Base-by-base conservation (phyloP, 53 echinoderm and acorn worm species). In the Arbacia lixula region DNA sequence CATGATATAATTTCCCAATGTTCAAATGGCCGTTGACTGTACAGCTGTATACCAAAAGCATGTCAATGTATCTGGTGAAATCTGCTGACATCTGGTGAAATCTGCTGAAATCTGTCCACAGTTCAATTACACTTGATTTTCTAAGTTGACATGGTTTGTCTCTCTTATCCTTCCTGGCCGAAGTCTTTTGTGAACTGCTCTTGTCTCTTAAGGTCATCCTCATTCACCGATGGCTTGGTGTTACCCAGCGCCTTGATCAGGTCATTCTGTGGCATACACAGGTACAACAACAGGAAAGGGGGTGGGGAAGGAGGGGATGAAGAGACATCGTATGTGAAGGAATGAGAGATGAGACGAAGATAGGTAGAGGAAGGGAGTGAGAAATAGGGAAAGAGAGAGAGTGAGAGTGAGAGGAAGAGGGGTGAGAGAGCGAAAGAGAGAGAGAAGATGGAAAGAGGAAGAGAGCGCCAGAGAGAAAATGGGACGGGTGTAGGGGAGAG, bases 191-290 rank as follows among this genome's bases (percentile, higher is more conserved):
- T 92, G 76, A 99, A 99, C 76, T 99, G 76, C 67, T 81, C 83
- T 36, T 88, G 84, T 34, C 76, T 92, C 12, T 82, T 46, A 46
- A 99, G 66, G 71, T 99, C 99, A n/a, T 63, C 93, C 28, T 85
- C 72, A n/a, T 95, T 95, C 31, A 99, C 99, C 25, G 99, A 95
- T 32, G 99, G 99, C 71, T 88, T 92, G 40, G 91, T 95, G 43
- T 72, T 90, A 8, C 84, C 72, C 16, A 99, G 78, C 2, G 99
- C 92, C 60, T 49, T 63, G 65, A 72, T 28, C 6, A 99, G 32
- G 60, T 99, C 99, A 84, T 82, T 95, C 99, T 99, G 93, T 27
- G n/a, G n/a, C n/a, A n/a, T n/a, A n/a, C n/a, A n/a, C n/a, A n/a
- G n/a, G n/a, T 6, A 46, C 46, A 46, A 28, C 12, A n/a, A 35